A percentile compares a stretch with the other conserved stretches of the same genome.
Evolutionary conservation across 2,888 invertebrate genomes (phyloP).

Genomic region (Leptothorax acervorum): DNA sequence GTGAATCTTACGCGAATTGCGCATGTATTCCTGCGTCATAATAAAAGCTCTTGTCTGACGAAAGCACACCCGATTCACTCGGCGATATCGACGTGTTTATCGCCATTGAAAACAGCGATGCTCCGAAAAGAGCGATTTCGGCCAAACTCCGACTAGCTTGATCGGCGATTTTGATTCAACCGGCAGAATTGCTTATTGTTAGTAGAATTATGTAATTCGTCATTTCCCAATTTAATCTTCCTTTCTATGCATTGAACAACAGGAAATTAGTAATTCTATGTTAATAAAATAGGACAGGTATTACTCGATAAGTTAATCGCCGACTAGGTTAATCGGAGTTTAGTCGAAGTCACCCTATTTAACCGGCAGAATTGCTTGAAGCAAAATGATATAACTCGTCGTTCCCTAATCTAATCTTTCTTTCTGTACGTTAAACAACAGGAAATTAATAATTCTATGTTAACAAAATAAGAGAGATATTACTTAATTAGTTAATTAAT

Average conservation of each 20-base stretch:
- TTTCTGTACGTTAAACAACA: background rate
- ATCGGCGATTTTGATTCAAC: background rate
- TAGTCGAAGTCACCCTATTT: too few species aligned
- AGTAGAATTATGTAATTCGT: background rate
- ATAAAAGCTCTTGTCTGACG: background rate
- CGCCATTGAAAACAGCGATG: background rate
- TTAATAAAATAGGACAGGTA: too few species aligned
- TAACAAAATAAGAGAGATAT: background rate
- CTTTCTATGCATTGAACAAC: background rate
- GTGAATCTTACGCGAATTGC: background rate
- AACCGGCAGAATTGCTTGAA: background rate
- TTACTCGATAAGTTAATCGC: background rate
- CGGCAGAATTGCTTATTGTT: background rate
- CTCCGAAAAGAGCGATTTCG: background rate
- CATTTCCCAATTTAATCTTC: background rate
- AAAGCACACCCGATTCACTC: background rate
- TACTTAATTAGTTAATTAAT: background rate
- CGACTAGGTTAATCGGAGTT: background rate
- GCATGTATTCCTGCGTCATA: conserved; percentile 10
- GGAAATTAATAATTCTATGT: background rate
- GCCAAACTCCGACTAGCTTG: background rate
- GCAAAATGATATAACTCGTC: background rate
- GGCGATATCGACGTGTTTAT: background rate
- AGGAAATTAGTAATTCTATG: background rate
- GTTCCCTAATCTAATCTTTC: background rate